Percentiles rank a stretch among this genome's conserved stretches.
Evolutionary conservation across 2,113 vertebrate genomes (phyloP).

Genomic region (Microtus oregoni): DNA sequence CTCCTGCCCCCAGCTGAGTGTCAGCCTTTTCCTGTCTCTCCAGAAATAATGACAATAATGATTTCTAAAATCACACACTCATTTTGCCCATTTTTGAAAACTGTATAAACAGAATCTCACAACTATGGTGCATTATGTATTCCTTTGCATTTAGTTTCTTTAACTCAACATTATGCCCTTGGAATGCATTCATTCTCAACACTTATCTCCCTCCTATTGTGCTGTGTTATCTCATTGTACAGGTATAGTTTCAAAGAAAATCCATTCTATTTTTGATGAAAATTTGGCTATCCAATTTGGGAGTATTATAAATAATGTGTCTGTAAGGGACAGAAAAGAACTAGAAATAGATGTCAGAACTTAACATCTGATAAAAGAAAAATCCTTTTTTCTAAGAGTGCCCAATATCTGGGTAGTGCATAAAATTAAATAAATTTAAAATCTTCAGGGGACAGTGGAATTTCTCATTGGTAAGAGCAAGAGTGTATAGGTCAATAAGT

Average conservation of each 20-base stretch:
- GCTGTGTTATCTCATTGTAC: neutral
- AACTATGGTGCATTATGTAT: neutral
- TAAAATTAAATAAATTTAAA: conserved; percentile 1
- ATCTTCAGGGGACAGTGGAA: neutral
- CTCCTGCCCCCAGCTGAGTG: neutral
- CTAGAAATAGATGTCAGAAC: neutral
- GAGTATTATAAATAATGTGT: conserved; percentile 1
- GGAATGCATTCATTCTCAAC: neutral
- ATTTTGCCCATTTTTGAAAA: neutral
- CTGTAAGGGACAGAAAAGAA: neutral
- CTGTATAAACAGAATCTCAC: neutral
- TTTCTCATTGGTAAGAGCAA: conserved; percentile 40
- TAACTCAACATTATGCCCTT: neutral
- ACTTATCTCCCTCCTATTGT: neutral
- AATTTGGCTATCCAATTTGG: neutral
- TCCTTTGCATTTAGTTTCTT: neutral
- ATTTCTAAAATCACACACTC: neutral
- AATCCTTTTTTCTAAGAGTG: neutral
- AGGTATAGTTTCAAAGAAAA: neutral
- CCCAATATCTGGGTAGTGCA: neutral
- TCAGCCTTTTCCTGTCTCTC: neutral
- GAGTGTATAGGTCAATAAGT: neutral
- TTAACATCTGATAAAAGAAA: conserved; percentile 10
- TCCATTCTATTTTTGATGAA: neutral
- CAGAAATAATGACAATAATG: neutral